Base-by-base conservation (phyloP, 2,113 vertebrate species). In the Passer montanus region DNA sequence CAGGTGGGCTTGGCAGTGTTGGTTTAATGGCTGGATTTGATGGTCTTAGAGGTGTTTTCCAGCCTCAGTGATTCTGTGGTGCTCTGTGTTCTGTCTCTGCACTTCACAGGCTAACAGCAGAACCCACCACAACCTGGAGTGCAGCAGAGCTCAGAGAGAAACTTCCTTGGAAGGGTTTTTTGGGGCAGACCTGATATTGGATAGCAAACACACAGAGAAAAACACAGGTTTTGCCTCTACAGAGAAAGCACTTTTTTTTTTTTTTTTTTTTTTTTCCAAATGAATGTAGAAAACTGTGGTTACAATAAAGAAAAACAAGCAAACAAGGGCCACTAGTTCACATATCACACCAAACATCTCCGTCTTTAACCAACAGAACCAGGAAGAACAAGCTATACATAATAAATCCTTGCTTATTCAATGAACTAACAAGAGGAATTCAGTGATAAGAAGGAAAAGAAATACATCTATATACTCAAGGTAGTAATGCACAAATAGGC, bases 111-210 rank as follows among this genome's bases (percentile, higher is more conserved):
- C 14, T 39, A 33, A 26, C 23, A 82, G 66, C 21, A 56, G 58
- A 75, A 39, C 28, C 7, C 43, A 50, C 15, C 4, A 1, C 5
- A 15, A 24, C 9, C 20, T 17, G 10, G 21, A 37, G 11, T 22
- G 18, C 50, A 58, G 26, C n/a, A 49, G 7, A 76, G 24, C 30
- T 15, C 3, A 6, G 26, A 23, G 7, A 17, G 22, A 15, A 88
- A 41, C 9, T 5, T 79, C 30, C 50, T 30, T 19, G 2, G 28
- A n/a, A 12, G 14, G 3, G 8, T 4, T 31, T 64, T 30, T 13
- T 0, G 3, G 8, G 7, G 28, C 7, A 82, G 8, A n/a, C 33
- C 37, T 50, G 23, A 7, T 24, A 5, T 3, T 28, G 10, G 8
- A 8, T 24, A 50, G 20, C 12, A 23, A 79, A 41, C 0, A 2